Base-by-base conservation (phyloP, 1,140 invertebrate species). In the Drosophila mayri region DNA sequence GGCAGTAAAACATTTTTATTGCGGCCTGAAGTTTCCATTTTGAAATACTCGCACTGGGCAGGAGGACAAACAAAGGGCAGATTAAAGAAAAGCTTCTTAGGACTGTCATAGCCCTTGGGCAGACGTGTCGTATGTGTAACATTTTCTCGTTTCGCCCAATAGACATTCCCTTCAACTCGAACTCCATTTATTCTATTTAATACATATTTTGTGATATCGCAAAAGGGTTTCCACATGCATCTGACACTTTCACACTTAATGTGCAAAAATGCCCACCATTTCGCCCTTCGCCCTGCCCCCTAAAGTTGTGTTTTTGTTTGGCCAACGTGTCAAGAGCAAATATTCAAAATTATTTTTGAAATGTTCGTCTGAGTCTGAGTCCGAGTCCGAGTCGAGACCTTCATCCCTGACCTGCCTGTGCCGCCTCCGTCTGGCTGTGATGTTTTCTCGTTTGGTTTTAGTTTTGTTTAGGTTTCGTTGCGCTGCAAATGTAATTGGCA, bases 311-410 rank as follows among this genome's bases (percentile, higher is more conserved):
- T 57, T 50, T 57, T 50, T 49, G 74, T 79, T 66, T 76, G 73
- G 85, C 81, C 77, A 88, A 88, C 85, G 85, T 88, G 84, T 88
- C 84, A 88, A 85, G 85, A 85, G 84, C 84, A 88, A 85, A 88
- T 88, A 88, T 88, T 88, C 84, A 79, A 88, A 88, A 88, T 90
- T 88, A 90, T 88, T 88, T 90, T 73, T 90, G 85, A 88, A 88
- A 87, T 87, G 80, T 83, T 64, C 67, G 79, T 83, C 83, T 83
- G n/a, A n/a, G n/a, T n/a, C n/a, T n/a, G n/a, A n/a, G 66, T 80
- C 76, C 46, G 57, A 52, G 49, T 20, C 30, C 52, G 49, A 41
- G 55, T n/a, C 35, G 38, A 52, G 57, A 70, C 54, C 73, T 77
- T 43, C 58, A 43, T 38, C 16, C 37, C 38, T 43, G 52, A 64